phyloP scores from a whole-genome alignment of 1,140 invertebrate species.

The Achatina immaculata region DNA sequence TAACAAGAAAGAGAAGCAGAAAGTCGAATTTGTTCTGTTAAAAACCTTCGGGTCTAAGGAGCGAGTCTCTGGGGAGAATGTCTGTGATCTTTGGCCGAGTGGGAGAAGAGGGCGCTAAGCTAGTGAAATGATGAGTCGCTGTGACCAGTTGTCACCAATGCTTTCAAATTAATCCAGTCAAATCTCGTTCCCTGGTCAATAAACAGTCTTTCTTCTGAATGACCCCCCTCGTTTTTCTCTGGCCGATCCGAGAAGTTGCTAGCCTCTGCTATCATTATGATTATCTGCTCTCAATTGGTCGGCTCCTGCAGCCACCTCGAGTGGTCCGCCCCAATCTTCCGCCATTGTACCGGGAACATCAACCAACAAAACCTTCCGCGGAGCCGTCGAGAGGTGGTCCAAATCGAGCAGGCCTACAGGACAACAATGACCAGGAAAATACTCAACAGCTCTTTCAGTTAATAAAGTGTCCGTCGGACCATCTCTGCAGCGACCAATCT shows the following conservation, averaged over 20 bases:
- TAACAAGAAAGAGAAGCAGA: too few species aligned
- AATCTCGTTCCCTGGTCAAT: constrained; percentile 23
- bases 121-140: not conserved
- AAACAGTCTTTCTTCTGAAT: constrained; percentile 18
- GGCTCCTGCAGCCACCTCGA: not conserved
- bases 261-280: constrained; percentile 24
- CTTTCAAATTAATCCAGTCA: constrained; percentile 37
- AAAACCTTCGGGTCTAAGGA: not conserved
- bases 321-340: constrained; percentile 22
- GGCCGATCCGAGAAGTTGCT: not conserved
- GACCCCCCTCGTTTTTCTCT: constrained; percentile 20
- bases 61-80: not conserved
- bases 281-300: constrained; percentile 27
- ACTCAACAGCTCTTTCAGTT: not conserved
- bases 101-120: not conserved
- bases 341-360: constrained; percentile 12
- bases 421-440: constrained; percentile 10
- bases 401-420: not conserved
- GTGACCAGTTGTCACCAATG: not conserved
- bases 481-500: not conserved
- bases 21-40: not conserved
- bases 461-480: constrained; percentile 3
- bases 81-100: not conserved
- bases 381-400: not conserved
- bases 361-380: constrained; percentile 11